Conservation (phyloP, 2,888 invertebrate genomes). For the Lordiphosa fenestrarum region DNA sequence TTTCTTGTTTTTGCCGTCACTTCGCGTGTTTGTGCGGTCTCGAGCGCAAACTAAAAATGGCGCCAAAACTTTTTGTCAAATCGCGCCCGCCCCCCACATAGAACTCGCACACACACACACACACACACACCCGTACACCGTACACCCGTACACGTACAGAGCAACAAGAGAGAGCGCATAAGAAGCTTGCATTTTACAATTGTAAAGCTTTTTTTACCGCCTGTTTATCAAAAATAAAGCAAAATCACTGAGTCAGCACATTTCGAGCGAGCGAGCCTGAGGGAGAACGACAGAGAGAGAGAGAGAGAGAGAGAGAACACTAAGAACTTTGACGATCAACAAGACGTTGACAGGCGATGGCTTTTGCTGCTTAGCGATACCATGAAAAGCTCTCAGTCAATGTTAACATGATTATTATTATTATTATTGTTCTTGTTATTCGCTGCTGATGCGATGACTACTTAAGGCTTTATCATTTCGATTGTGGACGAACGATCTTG, state of each 20-base stretch:
- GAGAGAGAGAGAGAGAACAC: no score
- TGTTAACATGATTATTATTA: no score
- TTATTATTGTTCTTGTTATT: no score
- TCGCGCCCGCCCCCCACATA: conserved; percentile 14
- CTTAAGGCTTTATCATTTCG: no score
- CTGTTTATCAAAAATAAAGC: conserved; percentile 28
- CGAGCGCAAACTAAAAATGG: conserved; percentile 73
- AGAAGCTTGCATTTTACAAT: conserved; percentile 15
- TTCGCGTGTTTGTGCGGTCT: conserved; percentile 57
- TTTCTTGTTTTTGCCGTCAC: conserved; percentile 49
- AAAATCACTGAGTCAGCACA: no score
- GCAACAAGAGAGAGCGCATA: conserved; percentile 12
- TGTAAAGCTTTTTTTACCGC: conserved; percentile 52
- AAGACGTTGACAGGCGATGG: background rate
- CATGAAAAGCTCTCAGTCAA: no score
- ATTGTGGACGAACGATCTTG: no score
- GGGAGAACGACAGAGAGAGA: no score
- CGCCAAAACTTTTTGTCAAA: conserved; percentile 64
- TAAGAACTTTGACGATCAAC: no score
- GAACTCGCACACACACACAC: conserved; percentile 34
- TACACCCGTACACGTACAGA: background rate
- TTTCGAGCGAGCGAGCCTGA: background rate
- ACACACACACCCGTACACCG: conserved; percentile 28
- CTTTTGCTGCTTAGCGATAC: background rate
- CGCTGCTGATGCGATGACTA: no score